A percentile compares a stretch with the other conserved stretches of the same genome.
Conservation (phyloP, 2,888 invertebrate species). For the Clusia tigrina region DNA sequence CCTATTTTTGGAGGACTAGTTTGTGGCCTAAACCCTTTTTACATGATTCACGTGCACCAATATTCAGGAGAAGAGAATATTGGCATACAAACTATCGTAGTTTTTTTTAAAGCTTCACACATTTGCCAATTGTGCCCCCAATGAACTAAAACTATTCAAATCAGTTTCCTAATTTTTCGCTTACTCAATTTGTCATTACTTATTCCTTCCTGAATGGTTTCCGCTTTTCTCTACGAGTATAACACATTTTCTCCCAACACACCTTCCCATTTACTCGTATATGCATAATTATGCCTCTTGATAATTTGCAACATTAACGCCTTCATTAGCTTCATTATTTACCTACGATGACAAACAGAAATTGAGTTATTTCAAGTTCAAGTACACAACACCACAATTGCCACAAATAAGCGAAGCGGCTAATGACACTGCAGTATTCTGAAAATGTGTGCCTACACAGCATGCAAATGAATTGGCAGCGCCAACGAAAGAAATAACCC, state of each 20-base stretch:
- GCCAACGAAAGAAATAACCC: neutral
- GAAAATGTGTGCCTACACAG: slow-evolving; percentile 1
- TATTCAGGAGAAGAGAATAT: too few species aligned
- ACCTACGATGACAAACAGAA: neutral
- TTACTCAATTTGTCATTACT: too few species aligned
- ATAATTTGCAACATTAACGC: slow-evolving; percentile 20
- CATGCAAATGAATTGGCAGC: neutral
- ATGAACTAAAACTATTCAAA: too few species aligned
- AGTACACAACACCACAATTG: neutral
- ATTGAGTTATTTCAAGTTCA: slow-evolving; percentile 23
- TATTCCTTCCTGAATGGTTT: too few species aligned
- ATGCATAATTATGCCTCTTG: neutral
- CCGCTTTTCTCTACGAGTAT: too few species aligned
- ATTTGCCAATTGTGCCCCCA: too few species aligned
- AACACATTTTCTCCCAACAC: neutral
- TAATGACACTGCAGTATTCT: neutral
- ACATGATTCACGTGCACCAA: too few species aligned
- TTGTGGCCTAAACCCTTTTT: too few species aligned
- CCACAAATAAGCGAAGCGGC: neutral
- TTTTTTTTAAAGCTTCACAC: too few species aligned
- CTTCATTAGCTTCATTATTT: slow-evolving; percentile 11
- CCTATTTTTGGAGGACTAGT: too few species aligned
- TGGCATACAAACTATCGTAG: too few species aligned
- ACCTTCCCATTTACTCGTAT: neutral
- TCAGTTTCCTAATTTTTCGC: too few species aligned